Percentiles rank a stretch among this genome's conserved stretches.
Evolutionary conservation across 1,140 invertebrate species (phyloP).

Genomic region (Thaumetopoea pityocampa): DNA sequence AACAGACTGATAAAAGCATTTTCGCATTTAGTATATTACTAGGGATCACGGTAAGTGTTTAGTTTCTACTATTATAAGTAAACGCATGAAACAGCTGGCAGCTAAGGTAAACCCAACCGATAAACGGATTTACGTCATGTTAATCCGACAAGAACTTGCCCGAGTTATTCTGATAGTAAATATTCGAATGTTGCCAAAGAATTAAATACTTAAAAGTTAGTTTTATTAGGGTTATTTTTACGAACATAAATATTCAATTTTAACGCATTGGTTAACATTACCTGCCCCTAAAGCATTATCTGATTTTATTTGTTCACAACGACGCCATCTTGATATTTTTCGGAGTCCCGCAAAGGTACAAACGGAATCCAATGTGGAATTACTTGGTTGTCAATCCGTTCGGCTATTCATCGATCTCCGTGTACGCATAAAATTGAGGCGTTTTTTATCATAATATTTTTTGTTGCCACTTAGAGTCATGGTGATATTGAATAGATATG

Average conservation of each 20-base stretch:
- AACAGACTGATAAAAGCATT: too few species aligned
- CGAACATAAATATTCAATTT: slow-evolving; percentile 14
- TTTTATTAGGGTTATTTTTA: slow-evolving; percentile 14
- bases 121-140: slow-evolving; percentile 9
- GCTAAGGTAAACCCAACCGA: slow-evolving; percentile 5
- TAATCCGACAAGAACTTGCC: too few species aligned
- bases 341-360: slow-evolving; percentile 13
- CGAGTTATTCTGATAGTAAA: too few species aligned
- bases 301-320: slow-evolving; percentile 22
- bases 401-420: slow-evolving; percentile 14
- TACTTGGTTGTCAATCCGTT: slow-evolving; percentile 15
- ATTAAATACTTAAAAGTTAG: slow-evolving; percentile 9
- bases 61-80: not conserved
- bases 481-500: too few species aligned
- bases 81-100: slow-evolving; percentile 8
- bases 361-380: slow-evolving; percentile 10
- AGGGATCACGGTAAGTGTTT: too few species aligned
- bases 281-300: slow-evolving; percentile 25
- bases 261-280: slow-evolving; percentile 17
- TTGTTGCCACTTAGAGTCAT: not conserved
- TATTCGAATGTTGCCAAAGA: slow-evolving; percentile 12
- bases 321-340: slow-evolving; percentile 27
- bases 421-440: slow-evolving; percentile 7
- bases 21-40: too few species aligned
- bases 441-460: slow-evolving; percentile 3